Evolutionary conservation across 2,113 vertebrate species (phyloP), one percentile per base, ranked within the genome.

Genomic region (Entosphenus tridentatus): DNA sequence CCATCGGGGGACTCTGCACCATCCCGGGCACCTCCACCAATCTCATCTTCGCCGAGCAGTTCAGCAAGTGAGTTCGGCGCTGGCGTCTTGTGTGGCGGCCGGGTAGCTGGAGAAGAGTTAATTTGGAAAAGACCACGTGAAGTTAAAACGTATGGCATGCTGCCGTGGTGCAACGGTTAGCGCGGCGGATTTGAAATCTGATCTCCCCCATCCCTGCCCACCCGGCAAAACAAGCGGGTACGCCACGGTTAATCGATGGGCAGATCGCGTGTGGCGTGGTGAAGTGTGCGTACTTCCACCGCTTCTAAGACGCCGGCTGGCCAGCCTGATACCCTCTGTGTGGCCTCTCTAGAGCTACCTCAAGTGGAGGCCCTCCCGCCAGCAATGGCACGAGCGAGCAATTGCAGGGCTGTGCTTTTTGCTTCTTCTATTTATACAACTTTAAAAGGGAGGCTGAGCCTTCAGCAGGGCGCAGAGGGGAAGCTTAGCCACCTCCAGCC

Each of bases 21-120:
- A 91, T 96, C 80, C 96, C 93, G 0, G 91, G 93, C 57, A 98
- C 93, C 1, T 98, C 93, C 14, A 96, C 89, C 77, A 98, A 88
- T 78, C 88, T 96, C 75, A 98, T 98, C 71, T 98, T 98, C 73
- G 81, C 95, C 1, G 93, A 98, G 70, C 89, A 98, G 76, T 96
- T 98, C 78, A 96, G 95, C 83, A 96, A 80, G 91, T 98, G 81
- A 75, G 81, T 70, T 18, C 3, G 67, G 8, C 8, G 3, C 2
- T 56, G 13, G 18, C 5, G 18, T 2, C 39, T 69, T 14, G 11
- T 57, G 12, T 3, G 11, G 11, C 13, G 55, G 6, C 6, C 8
- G 56, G 11, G 17, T 55, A 9, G 1, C 18, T 62, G 5, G n/a
- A 12, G 8, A 11, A 12, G 17, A 12, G 21, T 54, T 21, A 55